phyloP scores from a whole-genome alignment of 2,797 vertebrate genomes.

The Tauraco hartlaubi region DNA sequence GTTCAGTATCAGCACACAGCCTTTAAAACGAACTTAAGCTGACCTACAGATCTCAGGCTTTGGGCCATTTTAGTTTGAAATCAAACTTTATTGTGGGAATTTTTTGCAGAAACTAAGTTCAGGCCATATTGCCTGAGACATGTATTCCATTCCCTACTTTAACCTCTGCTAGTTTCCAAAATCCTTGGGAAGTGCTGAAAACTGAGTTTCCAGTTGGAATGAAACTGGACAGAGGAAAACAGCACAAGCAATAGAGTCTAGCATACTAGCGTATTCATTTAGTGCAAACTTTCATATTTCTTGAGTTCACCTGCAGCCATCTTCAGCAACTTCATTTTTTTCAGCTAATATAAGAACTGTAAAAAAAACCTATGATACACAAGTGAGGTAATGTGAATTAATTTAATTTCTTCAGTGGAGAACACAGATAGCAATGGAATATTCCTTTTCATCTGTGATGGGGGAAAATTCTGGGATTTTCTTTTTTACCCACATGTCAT shows the following conservation, averaged over 20 bases:
- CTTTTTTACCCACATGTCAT: not conserved
- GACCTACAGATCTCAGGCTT: not conserved
- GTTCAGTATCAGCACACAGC: not conserved
- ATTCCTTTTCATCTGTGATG: conserved; percentile 2
- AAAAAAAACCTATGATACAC: not conserved
- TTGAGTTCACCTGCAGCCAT: not conserved
- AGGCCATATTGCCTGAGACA: not conserved
- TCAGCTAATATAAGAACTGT: not conserved
- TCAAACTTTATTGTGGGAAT: not conserved
- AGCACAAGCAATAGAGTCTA: not conserved
- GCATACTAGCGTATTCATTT: no score
- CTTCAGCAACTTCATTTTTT: not conserved
- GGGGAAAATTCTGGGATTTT: conserved; percentile 9
- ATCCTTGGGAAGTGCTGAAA: not conserved
- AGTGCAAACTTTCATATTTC: not conserved
- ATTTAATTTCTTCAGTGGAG: not conserved
- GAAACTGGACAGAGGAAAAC: not conserved
- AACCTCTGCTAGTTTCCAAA: conserved; percentile 1
- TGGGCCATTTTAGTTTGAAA: not conserved
- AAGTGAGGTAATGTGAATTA: not conserved
- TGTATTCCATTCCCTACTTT: not conserved
- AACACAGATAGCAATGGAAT: not conserved
- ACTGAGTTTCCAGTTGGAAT: not conserved
- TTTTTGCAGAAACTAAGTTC: not conserved
- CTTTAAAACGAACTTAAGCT: not conserved